Evolutionary conservation across 2,113 vertebrate species (phyloP).

Genomic region (Chionis minor): DNA sequence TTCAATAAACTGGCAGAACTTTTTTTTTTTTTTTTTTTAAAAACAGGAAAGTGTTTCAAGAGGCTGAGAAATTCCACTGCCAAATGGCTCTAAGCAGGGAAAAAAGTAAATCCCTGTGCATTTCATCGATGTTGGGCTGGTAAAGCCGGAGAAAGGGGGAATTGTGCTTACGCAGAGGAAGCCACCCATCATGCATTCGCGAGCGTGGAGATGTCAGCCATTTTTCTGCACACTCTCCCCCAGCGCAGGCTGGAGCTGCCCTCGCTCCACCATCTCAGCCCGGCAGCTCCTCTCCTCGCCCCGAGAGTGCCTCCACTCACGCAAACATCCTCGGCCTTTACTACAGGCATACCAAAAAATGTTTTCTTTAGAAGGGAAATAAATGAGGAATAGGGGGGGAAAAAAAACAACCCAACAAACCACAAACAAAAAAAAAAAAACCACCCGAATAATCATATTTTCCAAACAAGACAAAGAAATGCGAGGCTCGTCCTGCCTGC

Average conservation of each 20-base stretch:
- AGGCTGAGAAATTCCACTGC: neutral
- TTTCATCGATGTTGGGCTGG: neutral
- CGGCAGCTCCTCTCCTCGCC: slow-evolving; percentile 6
- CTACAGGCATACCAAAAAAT: neutral
- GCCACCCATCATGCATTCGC: neutral
- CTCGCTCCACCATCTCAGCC: slow-evolving; percentile 48
- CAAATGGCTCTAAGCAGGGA: neutral
- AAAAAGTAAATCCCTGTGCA: neutral
- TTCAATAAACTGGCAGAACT: neutral
- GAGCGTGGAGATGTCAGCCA: slow-evolving; percentile 50
- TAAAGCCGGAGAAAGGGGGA: neutral
- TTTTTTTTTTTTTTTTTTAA: neutral
- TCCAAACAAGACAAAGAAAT: slow-evolving; percentile 42
- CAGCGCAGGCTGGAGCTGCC: slow-evolving; percentile 17
- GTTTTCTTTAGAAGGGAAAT: slow-evolving; percentile 1
- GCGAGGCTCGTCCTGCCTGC: neutral
- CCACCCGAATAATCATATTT: slow-evolving; percentile 3
- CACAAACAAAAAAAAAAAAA: neutral
- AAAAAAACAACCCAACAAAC: neutral
- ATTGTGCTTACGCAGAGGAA: slow-evolving; percentile 46
- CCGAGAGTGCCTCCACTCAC: neutral
- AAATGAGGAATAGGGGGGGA: neutral
- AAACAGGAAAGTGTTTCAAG: neutral
- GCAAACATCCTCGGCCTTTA: neutral
- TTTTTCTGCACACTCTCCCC: slow-evolving; percentile 38